Conservation (phyloP, 2,888 invertebrate species). For the Rhingia campestris region DNA sequence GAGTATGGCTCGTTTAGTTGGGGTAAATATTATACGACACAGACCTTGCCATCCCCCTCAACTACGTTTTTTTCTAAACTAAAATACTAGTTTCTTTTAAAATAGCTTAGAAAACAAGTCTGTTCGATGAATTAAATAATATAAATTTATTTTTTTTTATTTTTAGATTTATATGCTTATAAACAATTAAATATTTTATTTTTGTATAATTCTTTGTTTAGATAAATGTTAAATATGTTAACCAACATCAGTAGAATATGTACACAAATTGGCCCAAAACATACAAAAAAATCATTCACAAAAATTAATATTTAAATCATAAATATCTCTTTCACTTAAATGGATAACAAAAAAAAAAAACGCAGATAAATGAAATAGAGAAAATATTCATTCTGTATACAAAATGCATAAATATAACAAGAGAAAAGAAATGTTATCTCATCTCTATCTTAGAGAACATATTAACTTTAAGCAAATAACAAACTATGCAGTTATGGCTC, state of each 20-base stretch:
- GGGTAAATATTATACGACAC: background rate
- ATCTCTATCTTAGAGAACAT: constrained; percentile 11
- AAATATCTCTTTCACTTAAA: constrained; percentile 46
- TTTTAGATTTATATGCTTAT: constrained; percentile 1
- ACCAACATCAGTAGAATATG: constrained; percentile 59
- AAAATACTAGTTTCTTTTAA: too few relatives aligned
- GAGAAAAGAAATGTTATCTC: background rate
- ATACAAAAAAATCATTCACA: constrained; percentile 9
- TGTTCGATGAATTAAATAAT: constrained; percentile 24
- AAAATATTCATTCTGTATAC: constrained; percentile 35
- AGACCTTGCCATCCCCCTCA: too few relatives aligned
- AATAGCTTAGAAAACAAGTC: background rate
- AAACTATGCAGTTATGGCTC: constrained; percentile 43
- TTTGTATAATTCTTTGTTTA: constrained; percentile 40
- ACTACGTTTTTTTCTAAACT: too few relatives aligned
- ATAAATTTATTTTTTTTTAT: constrained; percentile 1
- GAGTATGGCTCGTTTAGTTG: too few relatives aligned
- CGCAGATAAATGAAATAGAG: constrained; percentile 26
- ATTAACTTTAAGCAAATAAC: constrained; percentile 35
- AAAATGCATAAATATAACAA: constrained; percentile 50
- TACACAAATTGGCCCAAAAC: constrained; percentile 54
- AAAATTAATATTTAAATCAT: constrained; percentile 35
- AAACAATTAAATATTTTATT: constrained; percentile 41
- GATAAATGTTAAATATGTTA: constrained; percentile 47
- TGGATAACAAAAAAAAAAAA: constrained; percentile 20